phyloP scores from a whole-genome alignment of 2,888 invertebrate genomes.

The Orchestes rusci region DNA sequence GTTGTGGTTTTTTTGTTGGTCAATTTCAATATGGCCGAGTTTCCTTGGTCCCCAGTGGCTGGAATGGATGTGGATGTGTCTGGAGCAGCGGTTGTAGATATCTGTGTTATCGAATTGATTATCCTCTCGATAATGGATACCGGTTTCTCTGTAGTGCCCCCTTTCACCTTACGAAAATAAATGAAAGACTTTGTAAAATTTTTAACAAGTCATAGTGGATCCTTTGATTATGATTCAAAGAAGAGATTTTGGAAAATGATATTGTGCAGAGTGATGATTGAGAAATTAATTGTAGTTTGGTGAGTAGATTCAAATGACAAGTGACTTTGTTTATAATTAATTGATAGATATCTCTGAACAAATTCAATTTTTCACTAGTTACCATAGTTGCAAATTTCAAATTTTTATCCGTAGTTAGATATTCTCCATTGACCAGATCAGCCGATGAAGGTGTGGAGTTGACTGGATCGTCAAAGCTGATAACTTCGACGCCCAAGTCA shows the following conservation, averaged over 20 bases:
- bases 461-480: conserved; percentile 42
- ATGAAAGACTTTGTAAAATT: background rate
- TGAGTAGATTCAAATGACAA: too few relatives aligned
- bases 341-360: too few relatives aligned
- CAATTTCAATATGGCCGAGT: conserved; percentile 41
- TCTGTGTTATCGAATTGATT: conserved; percentile 42
- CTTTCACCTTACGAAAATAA: conserved; percentile 29
- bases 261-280: too few relatives aligned
- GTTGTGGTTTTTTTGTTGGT: conserved; percentile 35
- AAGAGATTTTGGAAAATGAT: too few relatives aligned
- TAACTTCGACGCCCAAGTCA: conserved; percentile 40
- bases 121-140: conserved; percentile 43
- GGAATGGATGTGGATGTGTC: conserved; percentile 23
- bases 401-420: conserved; percentile 30
- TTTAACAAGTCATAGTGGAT: background rate
- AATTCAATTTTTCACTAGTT: conserved; percentile 26
- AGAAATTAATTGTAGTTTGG: too few relatives aligned
- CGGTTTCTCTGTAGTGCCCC: conserved; percentile 37
- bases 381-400: conserved; percentile 31
- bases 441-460: conserved; percentile 39
- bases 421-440: conserved; percentile 40
- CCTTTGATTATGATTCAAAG: too few relatives aligned
- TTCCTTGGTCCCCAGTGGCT: conserved; percentile 33
- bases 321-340: too few relatives aligned
- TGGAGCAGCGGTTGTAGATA: conserved; percentile 36